phyloP scores from a whole-genome alignment of 2,797 vertebrate genomes.

The Triplophysa bombifrons region DNA sequence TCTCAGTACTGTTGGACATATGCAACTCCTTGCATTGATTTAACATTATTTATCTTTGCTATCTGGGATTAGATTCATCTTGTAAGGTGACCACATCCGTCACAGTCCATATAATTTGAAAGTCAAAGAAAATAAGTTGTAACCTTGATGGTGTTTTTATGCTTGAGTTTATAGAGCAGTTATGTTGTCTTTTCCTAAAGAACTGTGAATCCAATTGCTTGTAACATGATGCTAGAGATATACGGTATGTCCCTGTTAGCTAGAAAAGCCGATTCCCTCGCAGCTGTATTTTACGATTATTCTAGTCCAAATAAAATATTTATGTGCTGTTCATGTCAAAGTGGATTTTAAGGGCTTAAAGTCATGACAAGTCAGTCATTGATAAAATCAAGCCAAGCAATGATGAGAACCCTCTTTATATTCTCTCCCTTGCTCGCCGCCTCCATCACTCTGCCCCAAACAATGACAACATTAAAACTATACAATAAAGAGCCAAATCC shows the following conservation, averaged over 20 bases:
- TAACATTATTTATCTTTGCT: no score
- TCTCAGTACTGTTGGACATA: background rate
- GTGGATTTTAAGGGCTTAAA: slow-evolving; percentile 48
- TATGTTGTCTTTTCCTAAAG: background rate
- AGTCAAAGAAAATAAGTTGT: background rate
- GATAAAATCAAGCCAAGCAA: slow-evolving; percentile 59
- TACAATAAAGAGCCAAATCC: slow-evolving; percentile 10
- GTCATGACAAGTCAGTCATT: slow-evolving; percentile 53
- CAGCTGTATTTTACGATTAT: slow-evolving; percentile 46
- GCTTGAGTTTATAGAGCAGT: background rate
- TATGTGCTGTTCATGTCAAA: slow-evolving; percentile 52
- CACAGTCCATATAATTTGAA: background rate
- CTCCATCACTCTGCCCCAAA: slow-evolving; percentile 16
- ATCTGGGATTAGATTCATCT: background rate
- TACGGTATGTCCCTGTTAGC: background rate
- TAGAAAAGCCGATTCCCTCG: slow-evolving; percentile 41
- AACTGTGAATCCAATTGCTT: slow-evolving; percentile 9
- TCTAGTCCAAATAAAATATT: slow-evolving; percentile 64
- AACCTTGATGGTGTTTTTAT: background rate
- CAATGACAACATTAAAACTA: slow-evolving; percentile 10
- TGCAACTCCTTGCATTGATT: no score
- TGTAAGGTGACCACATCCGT: background rate
- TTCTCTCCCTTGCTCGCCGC: slow-evolving; percentile 11
- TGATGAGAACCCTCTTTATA: slow-evolving; percentile 21
- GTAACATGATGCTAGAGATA: slow-evolving; percentile 13